These are phyloP conservation scores for Hozukius guyotensis DNA, from an alignment of 2,797 vertebrate genomes.

Conservation along the genomic window DNA sequence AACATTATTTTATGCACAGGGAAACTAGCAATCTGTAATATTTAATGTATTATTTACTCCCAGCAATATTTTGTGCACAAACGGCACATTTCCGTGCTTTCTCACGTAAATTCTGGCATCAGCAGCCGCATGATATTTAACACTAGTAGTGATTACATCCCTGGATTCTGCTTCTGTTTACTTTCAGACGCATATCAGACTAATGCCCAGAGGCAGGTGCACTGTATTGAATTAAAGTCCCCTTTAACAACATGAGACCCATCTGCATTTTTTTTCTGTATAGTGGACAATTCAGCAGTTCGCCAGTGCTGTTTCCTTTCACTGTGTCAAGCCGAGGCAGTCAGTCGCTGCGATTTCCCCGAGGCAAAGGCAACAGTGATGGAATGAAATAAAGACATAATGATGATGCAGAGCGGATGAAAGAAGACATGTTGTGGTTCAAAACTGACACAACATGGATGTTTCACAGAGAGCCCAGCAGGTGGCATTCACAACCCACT, in stretches of 20 bases:
- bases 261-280: conserved; percentile 40
- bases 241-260: conserved; percentile 45
- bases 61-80: conserved; percentile 1
- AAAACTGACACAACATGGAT: conserved; percentile 12
- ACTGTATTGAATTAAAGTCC: conserved; percentile 63
- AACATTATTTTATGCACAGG: neutral
- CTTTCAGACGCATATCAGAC: conserved; percentile 58
- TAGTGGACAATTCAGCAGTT: conserved; percentile 5
- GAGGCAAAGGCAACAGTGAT: conserved; percentile 19
- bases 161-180: conserved; percentile 59
- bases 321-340: conserved; percentile 5
- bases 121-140: conserved; percentile 36
- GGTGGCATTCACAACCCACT: conserved; percentile 68
- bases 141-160: conserved; percentile 32
- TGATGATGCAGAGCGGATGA: conserved; percentile 35
- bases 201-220: conserved; percentile 62
- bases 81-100: neutral
- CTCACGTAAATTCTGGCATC: neutral
- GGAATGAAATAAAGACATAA: conserved; percentile 49
- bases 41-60: neutral
- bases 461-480: conserved; percentile 68
- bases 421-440: conserved; percentile 9
- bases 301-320: conserved; percentile 21
- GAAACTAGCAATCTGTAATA: neutral
- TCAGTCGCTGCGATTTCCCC: conserved; percentile 11